Conservation (phyloP, 2,113 vertebrate genomes). For the Orientallactaga bullata region DNA sequence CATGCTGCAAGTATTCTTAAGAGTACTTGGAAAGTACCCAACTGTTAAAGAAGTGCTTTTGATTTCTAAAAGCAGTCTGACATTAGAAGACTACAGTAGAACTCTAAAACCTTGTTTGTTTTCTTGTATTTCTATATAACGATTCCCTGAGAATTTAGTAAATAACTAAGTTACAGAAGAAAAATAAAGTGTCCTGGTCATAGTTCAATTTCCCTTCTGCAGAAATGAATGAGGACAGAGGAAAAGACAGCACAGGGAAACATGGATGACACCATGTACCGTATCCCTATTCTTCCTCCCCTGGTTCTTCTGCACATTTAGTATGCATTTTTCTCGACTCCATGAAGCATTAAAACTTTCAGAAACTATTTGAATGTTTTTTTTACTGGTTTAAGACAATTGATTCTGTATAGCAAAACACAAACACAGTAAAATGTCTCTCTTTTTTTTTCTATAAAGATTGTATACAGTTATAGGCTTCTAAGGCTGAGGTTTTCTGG, state of each 20-base stretch:
- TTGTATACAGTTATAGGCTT: background rate
- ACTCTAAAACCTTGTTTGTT: background rate
- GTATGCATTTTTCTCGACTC: background rate
- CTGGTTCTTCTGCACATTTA: background rate
- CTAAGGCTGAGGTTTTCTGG: background rate
- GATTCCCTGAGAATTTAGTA: background rate
- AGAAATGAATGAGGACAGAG: background rate
- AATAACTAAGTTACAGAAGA: background rate
- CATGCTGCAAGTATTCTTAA: background rate
- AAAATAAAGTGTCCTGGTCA: background rate
- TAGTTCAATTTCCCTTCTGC: background rate
- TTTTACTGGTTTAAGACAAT: background rate
- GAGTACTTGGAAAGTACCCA: constrained; percentile 7
- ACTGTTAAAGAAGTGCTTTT: constrained; percentile 22
- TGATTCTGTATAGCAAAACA: background rate
- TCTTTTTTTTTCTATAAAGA: background rate
- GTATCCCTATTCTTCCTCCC: background rate
- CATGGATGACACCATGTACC: background rate
- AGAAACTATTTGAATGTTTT: background rate
- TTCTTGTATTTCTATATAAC: background rate
- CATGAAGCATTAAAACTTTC: background rate
- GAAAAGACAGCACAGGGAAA: background rate
- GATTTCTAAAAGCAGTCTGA: background rate
- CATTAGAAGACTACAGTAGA: background rate
- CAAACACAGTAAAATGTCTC: background rate